phyloP scores from a whole-genome alignment of 2,113 vertebrate species.

The Alouatta palliata region DNA sequence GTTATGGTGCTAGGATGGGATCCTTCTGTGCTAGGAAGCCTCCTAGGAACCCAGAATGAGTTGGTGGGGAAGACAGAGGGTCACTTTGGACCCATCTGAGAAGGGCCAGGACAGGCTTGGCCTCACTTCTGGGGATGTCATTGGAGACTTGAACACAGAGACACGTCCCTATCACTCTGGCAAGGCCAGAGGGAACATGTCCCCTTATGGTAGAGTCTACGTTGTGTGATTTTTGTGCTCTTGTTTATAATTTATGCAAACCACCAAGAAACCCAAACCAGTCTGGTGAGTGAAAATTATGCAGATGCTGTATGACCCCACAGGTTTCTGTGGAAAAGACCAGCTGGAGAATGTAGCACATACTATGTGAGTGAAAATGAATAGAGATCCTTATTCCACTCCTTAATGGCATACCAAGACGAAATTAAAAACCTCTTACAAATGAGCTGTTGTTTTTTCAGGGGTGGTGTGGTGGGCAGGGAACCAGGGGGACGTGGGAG shows the following conservation, averaged over 20 bases:
- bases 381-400: slow-evolving; percentile 69
- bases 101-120: fast-evolving
- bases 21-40: background rate
- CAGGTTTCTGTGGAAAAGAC: background rate
- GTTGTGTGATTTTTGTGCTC: slow-evolving; percentile 81
- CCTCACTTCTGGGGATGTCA: background rate
- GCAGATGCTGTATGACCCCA: slow-evolving; percentile 3
- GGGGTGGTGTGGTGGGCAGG: background rate
- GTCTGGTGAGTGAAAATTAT: slow-evolving; percentile 25
- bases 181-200: slow-evolving; percentile 37
- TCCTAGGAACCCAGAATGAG: background rate
- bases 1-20: slow-evolving; percentile 37
- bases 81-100: background rate
- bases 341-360: slow-evolving; percentile 76
- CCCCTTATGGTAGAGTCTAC: slow-evolving; percentile 71
- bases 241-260: slow-evolving; percentile 77
- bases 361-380: slow-evolving; percentile 44
- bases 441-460: slow-evolving; percentile 60
- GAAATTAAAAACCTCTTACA: slow-evolving; percentile 74
- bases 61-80: background rate
- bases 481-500: fast-evolving
- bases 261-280: background rate
- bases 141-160: background rate
- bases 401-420: slow-evolving; percentile 63
- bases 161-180: background rate